A percentile compares a stretch with the other conserved stretches of the same genome.
phyloP scores from a whole-genome alignment of 2,888 invertebrate genomes.

The Parasteatoda lunata region DNA sequence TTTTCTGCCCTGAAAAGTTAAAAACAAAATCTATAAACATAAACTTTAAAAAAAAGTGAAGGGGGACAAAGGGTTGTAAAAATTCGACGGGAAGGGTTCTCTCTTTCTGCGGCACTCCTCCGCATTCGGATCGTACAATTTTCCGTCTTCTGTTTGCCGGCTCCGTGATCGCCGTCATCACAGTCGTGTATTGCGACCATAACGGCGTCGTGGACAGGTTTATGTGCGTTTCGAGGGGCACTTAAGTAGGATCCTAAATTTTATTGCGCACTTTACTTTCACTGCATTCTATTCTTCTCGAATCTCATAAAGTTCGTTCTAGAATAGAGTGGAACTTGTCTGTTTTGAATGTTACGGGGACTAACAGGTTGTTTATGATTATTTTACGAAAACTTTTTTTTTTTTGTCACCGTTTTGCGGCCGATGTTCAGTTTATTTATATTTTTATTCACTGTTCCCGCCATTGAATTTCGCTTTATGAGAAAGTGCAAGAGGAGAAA shows the following conservation, averaged over 20 bases:
- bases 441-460: neutral
- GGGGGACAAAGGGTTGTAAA: too few species aligned
- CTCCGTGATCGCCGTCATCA: neutral
- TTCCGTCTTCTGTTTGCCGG: conserved; percentile 8
- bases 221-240: conserved; percentile 62
- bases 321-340: conserved; percentile 52
- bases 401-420: conserved; percentile 3
- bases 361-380: conserved; percentile 68
- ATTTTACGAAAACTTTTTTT: conserved; percentile 49
- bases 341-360: conserved; percentile 54
- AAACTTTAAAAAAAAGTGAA: too few species aligned
- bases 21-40: too few species aligned
- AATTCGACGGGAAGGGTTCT: neutral
- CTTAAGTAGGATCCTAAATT: conserved; percentile 62
- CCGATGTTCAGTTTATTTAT: neutral
- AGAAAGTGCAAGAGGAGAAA: neutral
- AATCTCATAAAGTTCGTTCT: conserved; percentile 57
- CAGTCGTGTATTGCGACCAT: conserved; percentile 4
- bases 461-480: neutral
- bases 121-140: conserved; percentile 19
- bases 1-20: too few species aligned
- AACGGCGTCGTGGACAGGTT: conserved; percentile 55
- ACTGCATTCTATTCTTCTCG: conserved; percentile 57
- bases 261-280: conserved; percentile 61
- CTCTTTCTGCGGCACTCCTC: conserved; percentile 25